These are phyloP conservation scores for Tridacna gigas DNA, from an alignment of 2,888 invertebrate species.

Conservation along the genomic window DNA sequence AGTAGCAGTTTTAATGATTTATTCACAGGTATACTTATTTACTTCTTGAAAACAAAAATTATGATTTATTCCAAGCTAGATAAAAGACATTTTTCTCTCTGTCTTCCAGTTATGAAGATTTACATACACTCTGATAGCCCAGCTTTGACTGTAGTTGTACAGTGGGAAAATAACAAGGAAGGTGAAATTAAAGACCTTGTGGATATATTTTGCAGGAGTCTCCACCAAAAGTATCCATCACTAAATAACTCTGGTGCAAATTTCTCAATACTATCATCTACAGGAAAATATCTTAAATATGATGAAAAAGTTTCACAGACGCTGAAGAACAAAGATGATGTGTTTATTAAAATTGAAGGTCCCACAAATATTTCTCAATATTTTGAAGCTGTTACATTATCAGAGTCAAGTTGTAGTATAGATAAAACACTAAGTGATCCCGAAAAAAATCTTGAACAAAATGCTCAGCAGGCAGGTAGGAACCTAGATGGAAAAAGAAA, in stretches of 20 bases:
- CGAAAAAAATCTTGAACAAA: neutral
- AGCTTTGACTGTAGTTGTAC: constrained; percentile 62
- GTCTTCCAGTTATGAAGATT: constrained; percentile 59
- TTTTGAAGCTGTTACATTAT: neutral
- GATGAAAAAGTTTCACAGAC: constrained; percentile 31
- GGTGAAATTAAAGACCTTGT: constrained; percentile 48
- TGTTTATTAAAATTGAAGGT: constrained; percentile 44
- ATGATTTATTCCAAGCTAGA: no score
- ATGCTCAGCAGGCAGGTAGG: neutral
- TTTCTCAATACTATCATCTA: constrained; percentile 31
- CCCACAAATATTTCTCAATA: neutral
- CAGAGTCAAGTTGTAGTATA: neutral
- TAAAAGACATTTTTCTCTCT: no score
- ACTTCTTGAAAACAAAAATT: no score
- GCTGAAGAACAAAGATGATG: constrained; percentile 64
- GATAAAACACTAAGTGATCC: neutral
- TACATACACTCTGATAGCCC: constrained; percentile 66
- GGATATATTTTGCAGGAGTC: constrained; percentile 42
- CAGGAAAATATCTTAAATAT: constrained; percentile 42
- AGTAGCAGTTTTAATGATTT: no score
- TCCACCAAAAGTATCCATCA: constrained; percentile 35
- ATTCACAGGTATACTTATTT: no score
- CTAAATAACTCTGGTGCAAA: neutral
- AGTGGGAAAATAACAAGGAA: constrained; percentile 46
- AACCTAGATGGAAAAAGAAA: constrained; percentile 30